phyloP scores from a whole-genome alignment of 2,113 vertebrate genomes.

The Macquaria australasica region DNA sequence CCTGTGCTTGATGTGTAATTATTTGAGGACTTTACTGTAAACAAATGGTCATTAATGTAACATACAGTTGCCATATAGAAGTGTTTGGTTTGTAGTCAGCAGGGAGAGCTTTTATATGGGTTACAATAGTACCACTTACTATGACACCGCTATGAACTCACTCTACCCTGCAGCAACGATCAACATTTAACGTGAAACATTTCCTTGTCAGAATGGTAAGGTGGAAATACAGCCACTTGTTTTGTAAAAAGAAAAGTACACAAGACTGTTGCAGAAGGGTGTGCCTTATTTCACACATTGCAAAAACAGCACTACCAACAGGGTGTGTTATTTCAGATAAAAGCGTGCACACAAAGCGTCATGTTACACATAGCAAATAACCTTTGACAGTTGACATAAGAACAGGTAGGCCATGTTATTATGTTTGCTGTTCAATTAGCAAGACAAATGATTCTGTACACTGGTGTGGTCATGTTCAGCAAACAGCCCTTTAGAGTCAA shows the following conservation, averaged over 20 bases:
- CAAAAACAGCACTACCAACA: not conserved
- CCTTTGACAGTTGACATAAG: slow-evolving; percentile 2
- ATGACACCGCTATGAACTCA: not conserved
- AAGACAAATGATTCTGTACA: not conserved
- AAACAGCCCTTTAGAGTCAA: slow-evolving; percentile 9
- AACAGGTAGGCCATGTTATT: not conserved
- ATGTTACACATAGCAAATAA: not conserved
- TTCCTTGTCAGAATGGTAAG: not conserved
- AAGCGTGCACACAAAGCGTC: not conserved
- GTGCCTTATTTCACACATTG: not conserved
- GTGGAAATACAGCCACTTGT: not conserved
- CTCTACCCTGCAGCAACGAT: not conserved
- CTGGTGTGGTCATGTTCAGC: not conserved
- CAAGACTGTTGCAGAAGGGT: not conserved
- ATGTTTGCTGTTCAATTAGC: slow-evolving; percentile 12
- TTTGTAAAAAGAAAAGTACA: not conserved
- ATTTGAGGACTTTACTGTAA: not conserved
- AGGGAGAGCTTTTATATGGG: not conserved
- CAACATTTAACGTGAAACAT: not conserved
- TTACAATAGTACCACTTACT: not conserved
- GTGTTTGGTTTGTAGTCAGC: not conserved
- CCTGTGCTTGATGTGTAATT: not conserved
- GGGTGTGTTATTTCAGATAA: not conserved
- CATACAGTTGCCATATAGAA: not conserved
- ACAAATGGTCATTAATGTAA: not conserved